Base-by-base conservation (phyloP, 2,888 invertebrate genomes). In the Lagria hirta region DNA sequence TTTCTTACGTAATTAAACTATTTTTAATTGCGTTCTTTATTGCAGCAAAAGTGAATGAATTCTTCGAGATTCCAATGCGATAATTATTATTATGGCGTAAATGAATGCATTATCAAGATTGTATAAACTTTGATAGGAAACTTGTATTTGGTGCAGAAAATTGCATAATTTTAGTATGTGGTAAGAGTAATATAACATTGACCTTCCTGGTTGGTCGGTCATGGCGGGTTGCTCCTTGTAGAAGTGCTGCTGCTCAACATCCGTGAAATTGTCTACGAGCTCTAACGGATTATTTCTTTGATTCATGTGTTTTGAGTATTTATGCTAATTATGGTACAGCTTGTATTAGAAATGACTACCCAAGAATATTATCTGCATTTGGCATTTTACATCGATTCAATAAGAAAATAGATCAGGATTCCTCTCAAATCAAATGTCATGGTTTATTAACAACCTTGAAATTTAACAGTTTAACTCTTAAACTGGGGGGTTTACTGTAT, bases 1-100 rank as follows among this genome's bases (percentile, higher is more conserved):
- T 43, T 52, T 49, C 50, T 54, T 55, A 52, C 54, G 51, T 53
- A 55, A 58, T 52, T 52, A 28, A 41, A 38, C 51, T 55, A 54
- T 57, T 55, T 54, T 55, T 47, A 40, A 52, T 44, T 37, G 37
- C 37, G 46, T 48, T 48, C 34, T 27, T 48, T 17, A 46, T 37
- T 24, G 38, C 21, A 11, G 29, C 26, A 15, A 30, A 30, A 38
- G 10, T 43, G 37, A 47, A 47, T 47, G 47, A 43, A 43, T 38
- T 43, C 43, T 29, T 29, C 20, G 15, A 28, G 11, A 21, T n/a
- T 18, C 4, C 5, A n/a, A n/a, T 4, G 20, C 20, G 20, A 6
- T 18, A 18, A 18, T 18, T 6, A 6, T 18, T 18, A 6, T n/a
- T 18, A 6, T 18, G 20, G 20, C 20, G 20, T 18, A 6, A n/a